Base-by-base conservation (phyloP, 2,113 vertebrate genomes). In the Sitta europaea region DNA sequence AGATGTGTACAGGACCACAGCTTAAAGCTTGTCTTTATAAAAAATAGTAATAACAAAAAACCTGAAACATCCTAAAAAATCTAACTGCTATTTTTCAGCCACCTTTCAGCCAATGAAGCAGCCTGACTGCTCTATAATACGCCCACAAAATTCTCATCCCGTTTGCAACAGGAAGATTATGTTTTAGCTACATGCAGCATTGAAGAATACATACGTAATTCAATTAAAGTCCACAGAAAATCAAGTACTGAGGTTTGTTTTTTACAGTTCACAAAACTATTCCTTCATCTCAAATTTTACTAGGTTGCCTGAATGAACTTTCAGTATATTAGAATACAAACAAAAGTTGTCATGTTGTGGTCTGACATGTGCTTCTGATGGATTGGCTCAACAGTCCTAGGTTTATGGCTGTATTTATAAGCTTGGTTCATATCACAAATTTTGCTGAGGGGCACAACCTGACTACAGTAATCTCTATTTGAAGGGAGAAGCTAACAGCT, bases 381-480 rank as follows among this genome's bases (percentile, higher is more conserved):
- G 33, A 29, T 27, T 22, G 70, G 14, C 27, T 78, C 65, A 78
- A 48, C 48, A 77, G 31, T 51, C 84, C 35, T 77, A 35, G 12
- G 15, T 66, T 83, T 74, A 54, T 35, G 55, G 31, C 15, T 50
- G 28, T 29, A 51, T 84, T 84, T 51, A 4, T 9, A 61, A 51
- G 5, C 24, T 47, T 2, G 2, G 61, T 63, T 87, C 17, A 29
- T 17, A 51, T 1, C 24, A 91, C 14, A 31, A 35, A 66, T 40
- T 51, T 42, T 21, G 13, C 31, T 40, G 20, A 67, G 57, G 19
- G 63, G 36, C 31, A 85, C 31, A 81, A 16, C 9, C 17, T 59
- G 12, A 51, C 33, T 47, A 54, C 1, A 65, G 13, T 0, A 2
- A 45, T 8, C 16, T 36, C 35, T 15, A n/a, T 12, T 28, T 1